These are phyloP conservation scores for Synergus japonicus DNA, from an alignment of 2,888 invertebrate species.

Conservation along the genomic window DNA sequence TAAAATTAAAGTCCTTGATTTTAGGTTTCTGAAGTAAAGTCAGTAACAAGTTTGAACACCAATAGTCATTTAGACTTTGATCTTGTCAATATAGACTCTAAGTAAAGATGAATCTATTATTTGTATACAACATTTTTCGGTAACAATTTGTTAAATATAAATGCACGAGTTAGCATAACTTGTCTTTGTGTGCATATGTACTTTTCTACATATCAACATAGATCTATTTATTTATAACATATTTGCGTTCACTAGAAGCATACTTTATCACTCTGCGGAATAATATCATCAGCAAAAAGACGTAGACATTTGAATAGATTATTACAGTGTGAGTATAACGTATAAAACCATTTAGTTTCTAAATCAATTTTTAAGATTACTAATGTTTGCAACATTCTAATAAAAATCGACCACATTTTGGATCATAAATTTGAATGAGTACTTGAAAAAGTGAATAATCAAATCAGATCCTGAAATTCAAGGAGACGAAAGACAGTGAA, in stretches of 20 bases:
- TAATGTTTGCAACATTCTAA: conserved; percentile 39
- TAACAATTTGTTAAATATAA: conserved; percentile 44
- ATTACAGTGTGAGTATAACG: conserved; percentile 62
- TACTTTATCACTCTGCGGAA: conserved; percentile 51
- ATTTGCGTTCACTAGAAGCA: conserved; percentile 48
- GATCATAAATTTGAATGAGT: not conserved
- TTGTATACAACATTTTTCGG: conserved; percentile 29
- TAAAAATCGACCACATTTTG: not conserved
- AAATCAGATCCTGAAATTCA: not conserved
- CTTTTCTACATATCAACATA: conserved; percentile 23
- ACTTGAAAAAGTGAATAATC: not conserved
- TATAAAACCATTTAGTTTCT: conserved; percentile 74
- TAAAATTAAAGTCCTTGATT: conserved; percentile 1
- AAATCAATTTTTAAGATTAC: conserved; percentile 45
- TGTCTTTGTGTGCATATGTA: conserved; percentile 21
- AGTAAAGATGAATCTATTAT: conserved; percentile 23
- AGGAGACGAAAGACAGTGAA: not conserved
- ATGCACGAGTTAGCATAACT: conserved; percentile 30
- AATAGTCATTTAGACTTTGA: conserved; percentile 23
- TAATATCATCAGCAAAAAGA: conserved; percentile 60
- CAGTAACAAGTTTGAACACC: conserved; percentile 18
- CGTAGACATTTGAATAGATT: conserved; percentile 66
- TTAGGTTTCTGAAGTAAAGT: not conserved
- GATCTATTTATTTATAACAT: conserved; percentile 31
- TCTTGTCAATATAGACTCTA: not conserved